Evolutionary conservation across 2,797 vertebrate species (phyloP).

Genomic region (Falco cherrug): DNA sequence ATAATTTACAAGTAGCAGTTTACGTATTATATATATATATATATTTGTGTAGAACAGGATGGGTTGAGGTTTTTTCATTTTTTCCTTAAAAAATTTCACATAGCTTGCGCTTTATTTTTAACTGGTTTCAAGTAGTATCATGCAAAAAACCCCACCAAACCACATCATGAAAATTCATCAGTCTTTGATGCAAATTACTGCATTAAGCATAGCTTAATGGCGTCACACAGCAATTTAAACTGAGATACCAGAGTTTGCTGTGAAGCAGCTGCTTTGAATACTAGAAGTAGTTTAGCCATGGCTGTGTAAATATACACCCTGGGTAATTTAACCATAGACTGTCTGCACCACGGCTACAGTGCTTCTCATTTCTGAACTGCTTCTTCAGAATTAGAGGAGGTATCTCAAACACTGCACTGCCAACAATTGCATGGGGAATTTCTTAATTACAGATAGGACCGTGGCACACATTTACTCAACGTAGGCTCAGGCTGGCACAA

Average conservation of each 20-base stretch:
- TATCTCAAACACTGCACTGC: background rate
- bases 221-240: background rate
- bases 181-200: background rate
- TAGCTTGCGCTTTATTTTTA: background rate
- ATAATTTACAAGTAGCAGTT: background rate
- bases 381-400: background rate
- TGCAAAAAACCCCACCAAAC: background rate
- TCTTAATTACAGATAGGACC: background rate
- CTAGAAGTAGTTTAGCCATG: background rate
- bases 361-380: background rate
- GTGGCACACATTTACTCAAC: background rate
- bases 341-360: background rate
- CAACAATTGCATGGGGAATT: background rate
- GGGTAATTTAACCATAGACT: background rate
- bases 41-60: background rate
- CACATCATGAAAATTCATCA: background rate
- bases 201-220: background rate
- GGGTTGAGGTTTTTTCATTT: fast-evolving
- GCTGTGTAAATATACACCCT: background rate
- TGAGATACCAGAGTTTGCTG: background rate
- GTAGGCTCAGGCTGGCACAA: background rate
- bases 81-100: background rate
- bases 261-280: background rate
- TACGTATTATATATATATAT: background rate
- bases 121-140: background rate